These are phyloP conservation scores for Eriocheir sinensis DNA, from an alignment of 1,140 invertebrate species.

Conservation along the genomic window DNA sequence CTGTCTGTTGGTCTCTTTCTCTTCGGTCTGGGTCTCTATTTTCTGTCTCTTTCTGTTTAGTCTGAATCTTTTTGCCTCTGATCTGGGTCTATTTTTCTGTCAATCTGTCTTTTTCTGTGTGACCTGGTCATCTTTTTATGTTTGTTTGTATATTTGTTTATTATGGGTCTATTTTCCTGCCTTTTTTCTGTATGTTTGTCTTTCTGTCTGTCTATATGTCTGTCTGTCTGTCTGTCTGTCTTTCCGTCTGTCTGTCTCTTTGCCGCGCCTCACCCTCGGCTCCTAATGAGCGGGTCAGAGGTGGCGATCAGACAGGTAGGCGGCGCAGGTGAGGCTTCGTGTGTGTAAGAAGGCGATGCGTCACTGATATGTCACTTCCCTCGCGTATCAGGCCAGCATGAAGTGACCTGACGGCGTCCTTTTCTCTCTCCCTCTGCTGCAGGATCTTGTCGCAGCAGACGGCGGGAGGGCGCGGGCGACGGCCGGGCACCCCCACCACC, in stretches of 20 bases:
- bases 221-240: too few relatives aligned
- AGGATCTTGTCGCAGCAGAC: conserved; percentile 67
- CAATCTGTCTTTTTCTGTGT: too few relatives aligned
- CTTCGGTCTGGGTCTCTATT: too few relatives aligned
- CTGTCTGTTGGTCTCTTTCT: too few relatives aligned
- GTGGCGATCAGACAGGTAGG: neutral
- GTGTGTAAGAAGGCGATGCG: neutral
- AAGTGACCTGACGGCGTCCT: neutral
- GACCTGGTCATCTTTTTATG: too few relatives aligned
- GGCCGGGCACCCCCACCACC: conserved; percentile 62
- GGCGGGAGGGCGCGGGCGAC: conserved; percentile 45
- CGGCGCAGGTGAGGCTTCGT: neutral
- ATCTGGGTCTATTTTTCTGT: too few relatives aligned
- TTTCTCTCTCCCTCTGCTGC: neutral
- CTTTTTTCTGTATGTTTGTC: too few relatives aligned
- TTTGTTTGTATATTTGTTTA: neutral
- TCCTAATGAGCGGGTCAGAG: neutral
- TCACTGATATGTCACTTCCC: neutral
- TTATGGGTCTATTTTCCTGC: neutral
- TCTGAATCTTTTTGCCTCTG: too few relatives aligned
- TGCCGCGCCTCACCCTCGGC: neutral
- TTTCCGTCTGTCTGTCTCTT: too few relatives aligned
- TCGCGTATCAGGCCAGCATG: neutral
- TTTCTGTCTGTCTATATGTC: too few relatives aligned
- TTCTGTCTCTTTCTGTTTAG: too few relatives aligned